Conservation (phyloP, 30 jellyfish, hydroid and myxozoan species). For the Hydractinia symbiolongicarpus region DNA sequence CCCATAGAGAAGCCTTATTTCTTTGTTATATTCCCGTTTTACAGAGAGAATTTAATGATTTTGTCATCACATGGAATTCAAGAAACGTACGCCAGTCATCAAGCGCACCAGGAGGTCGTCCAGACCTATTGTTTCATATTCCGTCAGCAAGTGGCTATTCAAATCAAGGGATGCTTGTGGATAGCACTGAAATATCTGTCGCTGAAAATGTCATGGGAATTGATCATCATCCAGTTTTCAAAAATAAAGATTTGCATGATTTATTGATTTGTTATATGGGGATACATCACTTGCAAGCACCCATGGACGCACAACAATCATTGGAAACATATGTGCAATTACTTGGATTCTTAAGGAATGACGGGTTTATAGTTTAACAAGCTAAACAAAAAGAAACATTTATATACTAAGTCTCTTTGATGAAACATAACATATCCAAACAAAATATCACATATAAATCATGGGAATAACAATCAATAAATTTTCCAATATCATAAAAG, state of each 20-base stretch:
- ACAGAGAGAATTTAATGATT: conserved; percentile 17
- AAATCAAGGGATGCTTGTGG: neutral
- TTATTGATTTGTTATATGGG: neutral
- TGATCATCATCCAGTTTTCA: conserved; percentile 4
- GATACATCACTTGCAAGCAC: conserved; percentile 1
- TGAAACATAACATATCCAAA: no score
- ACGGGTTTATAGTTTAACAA: conserved; percentile 4
- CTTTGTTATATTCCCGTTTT: conserved; percentile 15
- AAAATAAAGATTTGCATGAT: neutral
- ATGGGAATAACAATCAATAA: no score
- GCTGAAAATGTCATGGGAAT: neutral
- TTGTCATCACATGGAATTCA: neutral
- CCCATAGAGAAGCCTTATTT: neutral
- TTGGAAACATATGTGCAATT: neutral
- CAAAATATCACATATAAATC: no score
- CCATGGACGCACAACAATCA: neutral
- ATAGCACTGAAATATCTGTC: neutral
- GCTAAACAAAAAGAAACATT: no score
- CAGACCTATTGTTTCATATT: neutral
- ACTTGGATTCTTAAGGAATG: neutral
- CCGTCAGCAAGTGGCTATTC: neutral
- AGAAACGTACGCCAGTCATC: conserved; percentile 11
- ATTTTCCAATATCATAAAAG: no score
- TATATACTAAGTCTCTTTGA: no score
- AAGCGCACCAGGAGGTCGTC: conserved; percentile 10